Evolutionary conservation across 2,888 invertebrate genomes (phyloP), one percentile per base, ranked within the genome.

Genomic region (Saturnia pavonia): DNA sequence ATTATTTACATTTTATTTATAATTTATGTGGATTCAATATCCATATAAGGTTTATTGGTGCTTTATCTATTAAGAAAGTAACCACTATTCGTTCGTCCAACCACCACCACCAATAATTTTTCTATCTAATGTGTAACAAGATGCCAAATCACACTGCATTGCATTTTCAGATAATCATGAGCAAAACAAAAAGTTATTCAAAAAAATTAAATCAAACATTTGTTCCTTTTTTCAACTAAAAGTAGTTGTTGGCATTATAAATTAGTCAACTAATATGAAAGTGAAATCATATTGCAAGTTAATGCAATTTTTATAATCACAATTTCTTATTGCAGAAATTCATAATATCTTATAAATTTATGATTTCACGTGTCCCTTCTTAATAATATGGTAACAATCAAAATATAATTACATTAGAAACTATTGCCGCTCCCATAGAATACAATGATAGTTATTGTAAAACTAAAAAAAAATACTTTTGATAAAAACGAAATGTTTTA

Each of bases 341-440:
- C 7, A 54, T 54, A 54, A 54, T 0, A 8, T 54, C 9, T 25
- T 57, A 25, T 25, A 25, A 27, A 57, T 25, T 57, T 65, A 40
- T 19, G 40, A 40, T 65, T 40, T 22, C 11, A 65, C 40, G 19
- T 65, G 25, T 7, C 65, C 65, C 65, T 27, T 43, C 45, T 7
- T 45, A 45, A 43, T 43, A 54, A 57, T 69, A 16, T 69, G 57
- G 69, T 69, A 57, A 69, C 57, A 69, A 40, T 69, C 16, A 67
- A 45, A 45, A 16, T 67, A 45, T 2, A 25, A 25, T 25, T 25
- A 3, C 25, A 0, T 12, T 25, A 27, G 25, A 14, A 25, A 25
- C 12, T 57, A 57, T 57, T 11, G 11, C 57, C 57, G 12, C 25
- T 57, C 22, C 1, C 57, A 14, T 11, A 25, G 22, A 57, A 27